A percentile compares a stretch with the other conserved stretches of the same genome.
Conservation (phyloP, 2,888 invertebrate genomes). For the Celastrina argiolus region DNA sequence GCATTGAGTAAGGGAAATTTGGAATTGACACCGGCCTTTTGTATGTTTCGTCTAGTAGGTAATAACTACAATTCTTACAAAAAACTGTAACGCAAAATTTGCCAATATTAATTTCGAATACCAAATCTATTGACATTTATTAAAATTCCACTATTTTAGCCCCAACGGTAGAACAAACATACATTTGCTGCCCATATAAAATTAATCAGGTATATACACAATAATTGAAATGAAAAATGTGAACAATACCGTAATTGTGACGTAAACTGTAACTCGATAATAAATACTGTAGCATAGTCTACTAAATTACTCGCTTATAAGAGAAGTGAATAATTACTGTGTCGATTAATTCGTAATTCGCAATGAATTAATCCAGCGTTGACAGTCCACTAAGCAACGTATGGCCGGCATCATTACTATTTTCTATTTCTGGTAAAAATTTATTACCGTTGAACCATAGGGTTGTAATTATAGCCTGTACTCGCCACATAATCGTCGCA, state of each 20-base stretch:
- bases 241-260: no score
- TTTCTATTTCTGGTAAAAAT: slow-evolving; percentile 14
- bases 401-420: slow-evolving; percentile 5
- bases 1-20: slow-evolving; percentile 33
- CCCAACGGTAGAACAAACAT: no score
- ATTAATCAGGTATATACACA: no score
- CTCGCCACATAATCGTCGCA: slow-evolving; percentile 26
- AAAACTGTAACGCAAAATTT: no score
- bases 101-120: no score
- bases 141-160: no score
- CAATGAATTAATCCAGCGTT: slow-evolving; percentile 7
- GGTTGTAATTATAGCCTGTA: slow-evolving; percentile 25
- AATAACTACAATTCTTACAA: no score
- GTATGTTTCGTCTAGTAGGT: background rate
- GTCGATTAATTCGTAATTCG: slow-evolving; percentile 2
- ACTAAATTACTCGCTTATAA: background rate
- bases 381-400: background rate
- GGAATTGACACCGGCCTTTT: slow-evolving; percentile 31
- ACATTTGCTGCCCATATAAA: no score
- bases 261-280: background rate
- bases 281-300: background rate
- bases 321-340: background rate
- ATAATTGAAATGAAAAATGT: no score
- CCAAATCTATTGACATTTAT: no score
- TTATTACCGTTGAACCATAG: slow-evolving; percentile 24